Conservation (phyloP, 2,888 invertebrate genomes). For the Celastrina argiolus region DNA sequence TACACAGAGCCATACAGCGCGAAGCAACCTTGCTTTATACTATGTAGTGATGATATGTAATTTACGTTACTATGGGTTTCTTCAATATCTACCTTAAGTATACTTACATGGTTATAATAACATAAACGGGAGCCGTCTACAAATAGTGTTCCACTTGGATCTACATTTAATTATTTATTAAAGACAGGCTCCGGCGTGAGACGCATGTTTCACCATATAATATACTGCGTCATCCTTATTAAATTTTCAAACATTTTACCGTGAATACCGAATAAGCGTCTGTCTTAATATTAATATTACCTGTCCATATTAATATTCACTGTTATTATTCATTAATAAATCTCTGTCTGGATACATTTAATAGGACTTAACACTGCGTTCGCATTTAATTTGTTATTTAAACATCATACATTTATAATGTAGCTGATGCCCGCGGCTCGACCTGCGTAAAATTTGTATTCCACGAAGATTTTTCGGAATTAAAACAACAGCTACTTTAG, state of each 20-base stretch:
- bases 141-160: background rate
- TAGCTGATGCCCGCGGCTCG: too few relatives aligned
- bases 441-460: too few relatives aligned
- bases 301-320: background rate
- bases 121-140: background rate
- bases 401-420: too few relatives aligned
- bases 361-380: background rate
- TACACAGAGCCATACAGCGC: too few relatives aligned
- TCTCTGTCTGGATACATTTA: background rate
- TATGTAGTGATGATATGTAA: background rate
- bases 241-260: slow-evolving; percentile 3
- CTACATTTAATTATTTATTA: background rate
- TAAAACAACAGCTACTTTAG: too few relatives aligned
- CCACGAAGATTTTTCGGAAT: too few relatives aligned
- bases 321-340: background rate
- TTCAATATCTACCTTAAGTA: background rate
- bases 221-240: background rate
- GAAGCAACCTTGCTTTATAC: too few relatives aligned
- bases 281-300: background rate
- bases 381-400: too few relatives aligned
- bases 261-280: background rate
- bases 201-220: background rate
- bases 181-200: background rate
- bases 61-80: background rate
- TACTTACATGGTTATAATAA: background rate